phyloP scores from a whole-genome alignment of 2,113 vertebrate species.

The Saccopteryx bilineata region DNA sequence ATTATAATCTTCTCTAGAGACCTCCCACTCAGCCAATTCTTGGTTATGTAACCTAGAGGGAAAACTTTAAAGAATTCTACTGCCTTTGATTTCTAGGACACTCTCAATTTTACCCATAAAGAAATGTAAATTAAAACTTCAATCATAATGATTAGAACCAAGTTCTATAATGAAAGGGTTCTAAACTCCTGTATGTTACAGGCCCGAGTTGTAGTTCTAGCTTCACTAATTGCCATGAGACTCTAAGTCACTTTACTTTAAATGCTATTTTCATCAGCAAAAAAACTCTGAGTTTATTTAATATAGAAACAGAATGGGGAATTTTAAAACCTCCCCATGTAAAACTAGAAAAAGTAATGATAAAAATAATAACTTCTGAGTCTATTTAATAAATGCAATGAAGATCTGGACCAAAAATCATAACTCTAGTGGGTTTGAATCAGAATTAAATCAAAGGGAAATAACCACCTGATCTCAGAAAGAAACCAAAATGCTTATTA shows the following conservation, averaged over 20 bases:
- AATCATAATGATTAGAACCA: slow-evolving; percentile 16
- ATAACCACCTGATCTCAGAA: not conserved
- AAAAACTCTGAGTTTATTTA: not conserved
- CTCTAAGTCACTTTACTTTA: not conserved
- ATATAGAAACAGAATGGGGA: not conserved
- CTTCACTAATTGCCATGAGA: not conserved
- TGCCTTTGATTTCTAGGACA: slow-evolving; percentile 52
- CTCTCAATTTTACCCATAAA: slow-evolving; percentile 17
- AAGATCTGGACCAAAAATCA: slow-evolving; percentile 45
- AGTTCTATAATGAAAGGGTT: not conserved
- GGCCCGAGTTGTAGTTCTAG: not conserved
- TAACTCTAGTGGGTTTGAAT: not conserved
- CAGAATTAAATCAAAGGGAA: slow-evolving; percentile 52
- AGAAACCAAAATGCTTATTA: not conserved
- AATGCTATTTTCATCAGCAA: not conserved
- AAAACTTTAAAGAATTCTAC: slow-evolving; percentile 36
- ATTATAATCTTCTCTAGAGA: slow-evolving; percentile 49
- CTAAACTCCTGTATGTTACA: not conserved
- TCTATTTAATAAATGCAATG: slow-evolving; percentile 5
- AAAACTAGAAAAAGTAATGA: not conserved
- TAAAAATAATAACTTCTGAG: slow-evolving; percentile 19
- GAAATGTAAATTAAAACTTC: slow-evolving; percentile 38
- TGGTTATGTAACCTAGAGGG: slow-evolving; percentile 24
- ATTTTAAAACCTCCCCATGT: slow-evolving; percentile 23
- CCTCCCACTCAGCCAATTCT: not conserved